Conservation (phyloP, 2,797 vertebrate species). For the Phrynocephalus forsythii region DNA sequence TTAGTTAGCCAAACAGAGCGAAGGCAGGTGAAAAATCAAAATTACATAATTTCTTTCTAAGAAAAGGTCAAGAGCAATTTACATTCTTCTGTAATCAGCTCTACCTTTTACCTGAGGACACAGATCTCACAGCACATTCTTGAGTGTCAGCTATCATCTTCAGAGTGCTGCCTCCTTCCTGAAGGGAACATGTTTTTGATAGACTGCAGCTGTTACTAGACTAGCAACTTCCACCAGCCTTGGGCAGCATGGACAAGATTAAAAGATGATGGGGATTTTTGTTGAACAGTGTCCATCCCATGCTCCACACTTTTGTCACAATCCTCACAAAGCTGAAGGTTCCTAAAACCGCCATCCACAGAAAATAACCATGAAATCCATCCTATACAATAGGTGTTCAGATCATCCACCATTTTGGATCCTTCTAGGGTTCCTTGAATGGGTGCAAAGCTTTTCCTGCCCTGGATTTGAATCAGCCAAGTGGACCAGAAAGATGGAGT, state of each 20-base stretch:
- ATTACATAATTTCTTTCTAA: constrained; percentile 3
- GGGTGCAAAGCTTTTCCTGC: no score
- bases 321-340: background rate
- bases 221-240: background rate
- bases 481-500: no score
- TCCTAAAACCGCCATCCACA: background rate
- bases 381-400: background rate
- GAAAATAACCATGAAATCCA: background rate
- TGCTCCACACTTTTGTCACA: no score
- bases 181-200: background rate
- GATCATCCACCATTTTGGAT: no score
- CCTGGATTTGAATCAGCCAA: background rate
- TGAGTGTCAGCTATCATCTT: background rate
- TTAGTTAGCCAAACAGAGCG: background rate
- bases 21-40: background rate
- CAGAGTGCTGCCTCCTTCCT: background rate
- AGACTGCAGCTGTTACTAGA: background rate
- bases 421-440: no score
- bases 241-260: background rate
- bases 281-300: no score
- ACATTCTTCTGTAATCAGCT: background rate
- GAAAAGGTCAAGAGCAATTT: background rate
- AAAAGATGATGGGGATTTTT: no score
- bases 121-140: background rate
- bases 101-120: background rate